Percentiles rank a stretch among this genome's conserved stretches.
Evolutionary conservation across 2,888 invertebrate genomes (phyloP).

Genomic region (Norana najaformis): DNA sequence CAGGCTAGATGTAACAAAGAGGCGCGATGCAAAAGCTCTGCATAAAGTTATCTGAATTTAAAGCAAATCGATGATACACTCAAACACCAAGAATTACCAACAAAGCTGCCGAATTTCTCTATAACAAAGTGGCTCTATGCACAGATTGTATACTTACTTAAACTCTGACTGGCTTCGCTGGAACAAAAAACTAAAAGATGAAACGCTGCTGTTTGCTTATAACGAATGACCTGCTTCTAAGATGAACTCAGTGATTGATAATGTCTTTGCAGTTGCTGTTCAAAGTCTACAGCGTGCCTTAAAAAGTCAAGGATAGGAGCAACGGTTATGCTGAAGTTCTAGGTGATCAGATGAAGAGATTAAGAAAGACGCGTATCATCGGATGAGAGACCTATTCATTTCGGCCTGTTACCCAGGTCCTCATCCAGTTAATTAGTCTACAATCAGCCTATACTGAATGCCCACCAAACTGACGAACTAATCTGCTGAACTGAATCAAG

Average conservation of each 20-base stretch:
- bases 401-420: neutral
- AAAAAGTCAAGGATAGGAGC: neutral
- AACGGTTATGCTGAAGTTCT: too few species aligned
- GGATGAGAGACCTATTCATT: neutral
- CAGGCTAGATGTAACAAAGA: too few species aligned
- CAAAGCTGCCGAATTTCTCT: too few species aligned
- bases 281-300: neutral
- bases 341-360: too few species aligned
- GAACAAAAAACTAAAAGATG: neutral
- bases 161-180: neutral
- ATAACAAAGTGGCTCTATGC: too few species aligned
- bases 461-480: neutral
- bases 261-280: neutral
- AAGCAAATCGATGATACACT: too few species aligned
- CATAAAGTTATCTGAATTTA: too few species aligned
- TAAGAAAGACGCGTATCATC: too few species aligned
- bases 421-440: neutral
- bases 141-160: neutral
- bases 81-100: too few species aligned
- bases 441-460: neutral
- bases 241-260: neutral
- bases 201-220: neutral
- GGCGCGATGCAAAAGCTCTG: too few species aligned
- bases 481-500: neutral
- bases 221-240: neutral